phyloP scores from a whole-genome alignment of 2,113 vertebrate species.

The Elgaria multicarinata region DNA sequence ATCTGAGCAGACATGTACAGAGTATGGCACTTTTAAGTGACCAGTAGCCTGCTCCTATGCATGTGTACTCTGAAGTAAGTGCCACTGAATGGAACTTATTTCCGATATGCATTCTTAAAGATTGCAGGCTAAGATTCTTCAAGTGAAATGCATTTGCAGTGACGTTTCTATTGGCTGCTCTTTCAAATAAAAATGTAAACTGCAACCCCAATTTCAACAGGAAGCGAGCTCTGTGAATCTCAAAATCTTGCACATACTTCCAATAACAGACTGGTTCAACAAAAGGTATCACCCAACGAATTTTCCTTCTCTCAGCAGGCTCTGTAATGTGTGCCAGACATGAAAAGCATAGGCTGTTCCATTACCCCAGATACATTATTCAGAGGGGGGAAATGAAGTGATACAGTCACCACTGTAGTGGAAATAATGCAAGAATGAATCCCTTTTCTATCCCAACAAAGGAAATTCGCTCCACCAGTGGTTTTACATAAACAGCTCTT shows the following conservation, averaged over 20 bases:
- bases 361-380: background rate
- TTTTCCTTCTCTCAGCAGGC: slow-evolving; percentile 30
- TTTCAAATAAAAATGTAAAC: background rate
- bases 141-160: background rate
- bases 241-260: background rate
- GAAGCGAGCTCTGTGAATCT: slow-evolving; percentile 7
- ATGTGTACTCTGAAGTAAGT: background rate
- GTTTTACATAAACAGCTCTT: slow-evolving; percentile 31
- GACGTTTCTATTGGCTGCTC: background rate
- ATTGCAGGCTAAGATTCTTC: background rate
- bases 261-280: background rate
- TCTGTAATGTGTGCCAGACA: background rate
- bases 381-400: slow-evolving; percentile 35
- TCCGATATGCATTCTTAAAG: background rate
- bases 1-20: background rate
- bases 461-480: slow-evolving; percentile 11
- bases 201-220: slow-evolving; percentile 14
- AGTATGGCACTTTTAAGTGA: background rate
- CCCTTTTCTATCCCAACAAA: slow-evolving; percentile 24
- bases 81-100: background rate
- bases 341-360: slow-evolving; percentile 39
- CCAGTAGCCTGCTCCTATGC: background rate
- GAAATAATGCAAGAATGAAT: slow-evolving; percentile 4
- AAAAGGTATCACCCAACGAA: slow-evolving; percentile 30
- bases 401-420: background rate